Base-by-base conservation (phyloP, 2,888 invertebrate genomes). In the Zaprionus obscuricornis region DNA sequence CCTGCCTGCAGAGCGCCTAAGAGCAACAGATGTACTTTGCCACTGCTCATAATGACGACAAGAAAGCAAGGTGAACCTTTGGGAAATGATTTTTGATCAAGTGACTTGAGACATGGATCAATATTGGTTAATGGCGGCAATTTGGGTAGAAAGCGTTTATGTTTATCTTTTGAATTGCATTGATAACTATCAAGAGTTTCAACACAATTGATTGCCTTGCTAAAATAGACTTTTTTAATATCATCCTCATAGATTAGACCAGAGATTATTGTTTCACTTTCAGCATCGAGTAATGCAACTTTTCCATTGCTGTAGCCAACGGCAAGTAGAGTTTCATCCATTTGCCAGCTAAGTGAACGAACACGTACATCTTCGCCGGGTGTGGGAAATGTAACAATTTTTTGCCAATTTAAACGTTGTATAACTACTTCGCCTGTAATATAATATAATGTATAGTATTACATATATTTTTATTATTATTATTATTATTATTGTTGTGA, bases 381-480 rank as follows among this genome's bases (percentile, higher is more conserved):
- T 2, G 97, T 94, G 39, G 93, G 92, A 66, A 97, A 91, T 49
- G 93, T 93, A 95, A 98, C 98, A 5, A 98, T 97, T 90, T 96
- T 95, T 87, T 98, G 97, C 97, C 97, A 98, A 54, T 96, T 96
- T 22, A 98, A 91, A 66, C 98, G 93, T 88, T 98, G 96, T 34
- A 98, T 92, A 55, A 95, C 93, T 4, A 97, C 94, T 91, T 97
- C 97, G 58, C 97, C 97, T 96, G 14, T 14, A 33, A 62, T 0
- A n/a, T n/a, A n/a, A n/a, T n/a, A 6, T 16, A 42, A 10, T 10
- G 36, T 34, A 24, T 20, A 10, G 11, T 2, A n/a, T n/a, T n/a
- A n/a, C n/a, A n/a, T n/a, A n/a, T n/a, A n/a, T n/a, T n/a, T n/a
- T n/a, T n/a, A n/a, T n/a, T n/a, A n/a, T 33, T 1, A 11, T 18